Base-by-base conservation (phyloP, 2,113 vertebrate genomes). In the Orcinus orca region DNA sequence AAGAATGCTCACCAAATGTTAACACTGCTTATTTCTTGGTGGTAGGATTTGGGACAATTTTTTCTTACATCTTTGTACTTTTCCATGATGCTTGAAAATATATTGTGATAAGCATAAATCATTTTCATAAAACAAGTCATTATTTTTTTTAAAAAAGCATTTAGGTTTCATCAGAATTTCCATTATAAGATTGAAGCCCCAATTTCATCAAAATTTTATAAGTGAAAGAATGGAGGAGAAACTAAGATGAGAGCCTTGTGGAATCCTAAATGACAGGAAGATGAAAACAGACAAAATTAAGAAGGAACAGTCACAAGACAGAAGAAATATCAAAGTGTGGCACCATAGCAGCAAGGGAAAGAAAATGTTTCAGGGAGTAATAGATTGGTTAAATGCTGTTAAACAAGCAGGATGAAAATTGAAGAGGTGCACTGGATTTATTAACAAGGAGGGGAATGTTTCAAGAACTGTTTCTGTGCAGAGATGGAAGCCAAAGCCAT, bases 151-250 rank as follows among this genome's bases (percentile, higher is more conserved):
- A 33, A 71, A 89, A 88, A 84, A 73, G 20, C 15, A 76, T 81
- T 93, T 67, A 58, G 41, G 3, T 81, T 88, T 74, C 33, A 77
- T 63, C 76, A 77, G 18, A 55, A 85, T 88, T 79, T 95, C 62
- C 67, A 91, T 63, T 77, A n/a, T 31, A 93, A 90, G 44, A 90
- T 29, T 62, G 87, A 82, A 96, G 13, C 10, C 47, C 81, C 88
- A 95, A 94, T 85, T n/a, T 65, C 44, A 84, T 36, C 44, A 76
- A n/a, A 68, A 53, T 68, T 82, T 86, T n/a, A 58, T 73, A 95
- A 82, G 47, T 68, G 5, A 53, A 50, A 84, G n/a, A 33, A 71
- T 70, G 31, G 17, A 87, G 1, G 26, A 94, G 62, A 33, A 88
- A 53, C 44, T 65, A 53, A 70, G 33, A 93, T 41, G 71, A 95